Evolutionary conservation across 2,797 vertebrate genomes (phyloP).

Genomic region (Tadarida brasiliensis): DNA sequence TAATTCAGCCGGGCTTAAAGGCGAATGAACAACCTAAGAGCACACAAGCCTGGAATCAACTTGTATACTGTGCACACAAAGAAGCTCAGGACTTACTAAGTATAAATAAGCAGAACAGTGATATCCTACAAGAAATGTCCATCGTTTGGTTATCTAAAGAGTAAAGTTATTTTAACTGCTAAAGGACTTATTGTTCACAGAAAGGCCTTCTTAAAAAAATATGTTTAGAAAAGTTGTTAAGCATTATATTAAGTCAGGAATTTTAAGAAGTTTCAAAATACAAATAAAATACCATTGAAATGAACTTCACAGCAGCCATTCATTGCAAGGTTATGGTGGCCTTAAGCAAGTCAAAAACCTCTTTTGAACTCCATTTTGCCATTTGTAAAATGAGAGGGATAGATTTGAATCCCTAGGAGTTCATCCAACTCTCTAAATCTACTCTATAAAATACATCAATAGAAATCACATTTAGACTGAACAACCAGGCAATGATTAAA

Average conservation of each 20-base stretch:
- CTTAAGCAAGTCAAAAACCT: slow-evolving; percentile 45
- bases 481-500: slow-evolving; percentile 19
- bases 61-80: slow-evolving; percentile 1
- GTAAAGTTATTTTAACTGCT: slow-evolving; percentile 56
- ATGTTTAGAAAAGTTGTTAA: background rate
- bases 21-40: slow-evolving; percentile 49
- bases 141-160: slow-evolving; percentile 34
- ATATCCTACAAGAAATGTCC: background rate
- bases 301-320: background rate
- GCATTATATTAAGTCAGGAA: background rate
- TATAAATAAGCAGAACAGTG: slow-evolving; percentile 51
- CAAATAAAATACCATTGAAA: slow-evolving; percentile 64
- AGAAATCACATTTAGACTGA: slow-evolving; percentile 2
- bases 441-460: slow-evolving; percentile 51
- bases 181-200: slow-evolving; percentile 12
- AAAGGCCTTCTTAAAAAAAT: slow-evolving; percentile 9
- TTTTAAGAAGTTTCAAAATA: slow-evolving; percentile 56
- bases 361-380: slow-evolving; percentile 10
- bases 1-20: slow-evolving; percentile 58
- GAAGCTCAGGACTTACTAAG: slow-evolving; percentile 10
- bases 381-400: slow-evolving; percentile 16
- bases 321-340: background rate
- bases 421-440: background rate
- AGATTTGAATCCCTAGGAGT: slow-evolving; percentile 22
- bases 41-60: slow-evolving; percentile 45